Percentiles rank a stretch among this genome's conserved stretches.
Conservation (phyloP, 2,797 vertebrate species). For the Limosa lapponica region DNA sequence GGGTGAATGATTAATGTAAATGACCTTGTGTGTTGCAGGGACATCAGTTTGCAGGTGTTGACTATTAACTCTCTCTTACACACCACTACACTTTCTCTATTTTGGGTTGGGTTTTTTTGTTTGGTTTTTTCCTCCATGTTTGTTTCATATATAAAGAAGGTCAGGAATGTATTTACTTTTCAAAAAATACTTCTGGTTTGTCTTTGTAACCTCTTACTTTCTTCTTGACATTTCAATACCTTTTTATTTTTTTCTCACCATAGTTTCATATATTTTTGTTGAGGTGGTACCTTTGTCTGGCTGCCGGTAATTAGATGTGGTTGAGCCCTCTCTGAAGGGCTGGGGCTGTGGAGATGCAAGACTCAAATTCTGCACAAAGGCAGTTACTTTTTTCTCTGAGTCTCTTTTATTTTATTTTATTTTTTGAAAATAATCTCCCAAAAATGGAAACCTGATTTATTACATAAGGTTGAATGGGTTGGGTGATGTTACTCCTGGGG, state of each 20-base stretch:
- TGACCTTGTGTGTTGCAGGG: constrained; percentile 13
- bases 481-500: not conserved
- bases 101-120: not conserved
- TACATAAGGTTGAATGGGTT: not conserved
- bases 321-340: not conserved
- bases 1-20: constrained; percentile 54
- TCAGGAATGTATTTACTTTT: not conserved
- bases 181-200: not conserved
- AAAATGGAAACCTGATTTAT: not conserved
- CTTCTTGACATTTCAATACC: not conserved
- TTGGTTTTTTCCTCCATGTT: not conserved
- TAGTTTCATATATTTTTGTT: not conserved
- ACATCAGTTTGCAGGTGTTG: not conserved
- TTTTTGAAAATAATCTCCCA: not conserved
- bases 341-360: not conserved
- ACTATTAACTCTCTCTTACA: not conserved
- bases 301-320: not conserved
- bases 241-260: not conserved
- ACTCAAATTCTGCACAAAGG: not conserved
- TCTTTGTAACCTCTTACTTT: not conserved
- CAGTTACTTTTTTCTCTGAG: not conserved
- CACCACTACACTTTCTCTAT: not conserved
- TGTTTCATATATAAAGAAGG: not conserved
- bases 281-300: not conserved
- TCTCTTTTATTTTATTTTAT: not conserved